Evolutionary conservation across 1,140 invertebrate species (phyloP), one percentile per base, ranked within the genome.

Genomic region (Holotrichia oblita): DNA sequence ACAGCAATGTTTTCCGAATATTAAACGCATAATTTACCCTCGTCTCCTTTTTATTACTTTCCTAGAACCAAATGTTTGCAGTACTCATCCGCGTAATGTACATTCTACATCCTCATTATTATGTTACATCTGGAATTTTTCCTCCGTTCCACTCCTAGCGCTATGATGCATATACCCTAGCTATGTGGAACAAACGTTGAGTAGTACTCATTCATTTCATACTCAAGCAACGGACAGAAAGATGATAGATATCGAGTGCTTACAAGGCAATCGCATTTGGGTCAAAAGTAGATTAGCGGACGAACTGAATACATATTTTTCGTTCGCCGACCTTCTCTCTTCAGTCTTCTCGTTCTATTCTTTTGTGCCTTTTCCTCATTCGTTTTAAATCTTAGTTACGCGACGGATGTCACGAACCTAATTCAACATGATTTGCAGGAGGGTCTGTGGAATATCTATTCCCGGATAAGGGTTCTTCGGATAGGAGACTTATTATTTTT

Each of bases 191-290:
- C 27, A 34, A 34, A 34, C 2, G 27, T 4, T 2, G 27, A 34
- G 27, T 34, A 4, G 48, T 55, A 2, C 48, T 17, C n/a, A 34
- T 17, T n/a, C 48, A 17, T 55, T 55, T 55, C 48, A 55, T 55
- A 55, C 17, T 17, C 48, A 55, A n/a, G 14, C 48, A 17, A n/a
- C 48, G 14, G 48, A 55, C 48, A 17, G 14, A 4, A 77, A 48
- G 76, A 61, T 77, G 61, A 77, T 77, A 77, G 27, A 77, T 48
- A 42, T 40, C 34, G 27, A 40, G 76, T 61, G 76, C 76, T 82
- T 82, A 82, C 81, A 82, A 61, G 81, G 80, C 80, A 82, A 82
- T 81, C 79, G 81, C 81, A 82, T 82, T 82, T 81, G 81, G 81
- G 81, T 82, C 79, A 82, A 79, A 82, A 81, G 78, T 81, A 78